A percentile compares a stretch with the other conserved stretches of the same genome.
These are phyloP conservation scores for Motacilla alba DNA, from an alignment of 2,113 vertebrate species.

Conservation along the genomic window DNA sequence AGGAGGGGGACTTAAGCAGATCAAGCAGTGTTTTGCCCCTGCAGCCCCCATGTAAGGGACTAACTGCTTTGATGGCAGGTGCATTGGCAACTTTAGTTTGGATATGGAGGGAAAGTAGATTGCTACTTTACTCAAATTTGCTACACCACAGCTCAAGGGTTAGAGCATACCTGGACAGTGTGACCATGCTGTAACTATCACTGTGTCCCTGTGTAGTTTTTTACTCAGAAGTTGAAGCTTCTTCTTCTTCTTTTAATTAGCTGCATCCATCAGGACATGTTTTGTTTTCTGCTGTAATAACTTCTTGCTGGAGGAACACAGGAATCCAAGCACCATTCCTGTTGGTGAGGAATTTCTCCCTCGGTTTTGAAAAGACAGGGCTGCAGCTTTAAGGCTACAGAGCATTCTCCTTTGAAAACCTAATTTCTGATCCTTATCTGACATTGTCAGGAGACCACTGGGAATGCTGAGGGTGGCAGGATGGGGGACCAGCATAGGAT, in stretches of 20 bases:
- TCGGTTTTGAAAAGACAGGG: neutral
- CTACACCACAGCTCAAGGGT: neutral
- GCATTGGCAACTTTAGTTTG: neutral
- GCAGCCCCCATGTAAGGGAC: neutral
- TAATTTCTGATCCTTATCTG: neutral
- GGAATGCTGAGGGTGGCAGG: neutral
- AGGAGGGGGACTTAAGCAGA: neutral
- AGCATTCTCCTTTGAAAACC: neutral
- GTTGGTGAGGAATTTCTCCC: neutral
- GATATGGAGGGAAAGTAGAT: neutral
- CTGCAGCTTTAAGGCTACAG: neutral
- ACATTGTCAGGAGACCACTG: neutral
- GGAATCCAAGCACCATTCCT: neutral
- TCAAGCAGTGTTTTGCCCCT: neutral
- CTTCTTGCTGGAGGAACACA: neutral
- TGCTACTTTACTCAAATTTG: neutral
- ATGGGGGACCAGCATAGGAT: fast-evolving
- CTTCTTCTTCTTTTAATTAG: neutral
- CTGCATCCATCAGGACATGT: neutral
- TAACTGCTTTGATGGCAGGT: neutral
- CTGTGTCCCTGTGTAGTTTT: neutral
- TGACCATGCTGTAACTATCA: neutral
- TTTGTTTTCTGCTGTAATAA: neutral
- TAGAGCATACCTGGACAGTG: neutral
- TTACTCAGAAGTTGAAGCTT: neutral